Evolutionary conservation across 2,113 vertebrate species (phyloP), one percentile per base, ranked within the genome.

Genomic region (Gadus chalcogrammus): DNA sequence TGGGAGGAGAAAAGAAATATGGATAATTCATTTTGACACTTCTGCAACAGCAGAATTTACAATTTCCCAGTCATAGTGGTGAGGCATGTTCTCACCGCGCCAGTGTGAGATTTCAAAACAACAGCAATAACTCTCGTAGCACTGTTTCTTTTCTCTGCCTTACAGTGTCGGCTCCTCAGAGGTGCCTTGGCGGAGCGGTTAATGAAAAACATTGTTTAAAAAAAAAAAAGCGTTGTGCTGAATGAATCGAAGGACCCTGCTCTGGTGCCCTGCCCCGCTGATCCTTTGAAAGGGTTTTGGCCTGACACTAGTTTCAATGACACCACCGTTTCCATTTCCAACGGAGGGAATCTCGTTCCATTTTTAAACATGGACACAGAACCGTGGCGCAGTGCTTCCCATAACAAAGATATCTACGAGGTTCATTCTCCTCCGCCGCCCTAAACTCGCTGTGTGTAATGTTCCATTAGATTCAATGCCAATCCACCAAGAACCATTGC

Each of bases 11-110:
- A 87, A 79, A 80, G 11, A 48, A 48, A 48, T 8, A 42, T 42
- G 71, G 80, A 82, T 82, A 82, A 87, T 89, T 86, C 86, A 87
- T 91, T 85, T 86, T 88, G 85, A 84, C 84, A 87, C 84, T 77
- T 76, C 82, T 83, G 69, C 72, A n/a, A 58, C 84, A 75, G 85
- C 82, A 78, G 81, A 76, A 87, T 88, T 48, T 82, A 83, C 73
- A 71, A 75, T 83, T 84, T 80, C 52, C 79, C 48, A 27, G 75
- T 71, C 74, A 85, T 15, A 68, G 63, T 70, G 72, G 56, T 76
- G 81, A 76, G 82, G 84, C 72, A 79, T 71, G 78, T 85, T 87
- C 75, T 79, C 85, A 82, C 79, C 82, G 64, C 74, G 80, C 67
- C 22, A 52, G 70, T 70, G 80, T 79, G 81, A 84, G 82, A 82